A percentile compares a stretch with the other conserved stretches of the same genome.
phyloP scores from a whole-genome alignment of 1,140 invertebrate species.

The Rhagoletis zephyria region DNA sequence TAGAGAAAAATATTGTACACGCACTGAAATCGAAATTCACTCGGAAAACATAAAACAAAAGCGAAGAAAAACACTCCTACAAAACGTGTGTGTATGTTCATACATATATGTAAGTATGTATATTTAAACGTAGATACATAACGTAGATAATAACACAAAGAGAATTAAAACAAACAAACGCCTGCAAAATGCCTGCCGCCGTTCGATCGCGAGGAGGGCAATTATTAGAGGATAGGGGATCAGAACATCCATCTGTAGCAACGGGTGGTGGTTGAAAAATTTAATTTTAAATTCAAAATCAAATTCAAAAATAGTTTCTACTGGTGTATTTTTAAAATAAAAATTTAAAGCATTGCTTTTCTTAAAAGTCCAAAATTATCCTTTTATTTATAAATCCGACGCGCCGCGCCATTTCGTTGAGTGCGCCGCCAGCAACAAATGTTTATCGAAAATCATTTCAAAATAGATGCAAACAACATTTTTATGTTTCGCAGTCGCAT shows the following conservation, averaged over 20 bases:
- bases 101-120: background rate
- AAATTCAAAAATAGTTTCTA: slow-evolving; percentile 52
- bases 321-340: slow-evolving; percentile 51
- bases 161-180: slow-evolving; percentile 23
- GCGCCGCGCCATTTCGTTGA: slow-evolving; percentile 15
- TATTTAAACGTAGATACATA: background rate
- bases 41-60: slow-evolving; percentile 42
- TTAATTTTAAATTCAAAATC: slow-evolving; percentile 52
- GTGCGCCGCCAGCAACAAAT: background rate
- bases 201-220: background rate
- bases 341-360: slow-evolving; percentile 34
- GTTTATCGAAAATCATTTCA: slow-evolving; percentile 35
- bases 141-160: background rate
- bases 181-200: background rate
- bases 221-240: background rate
- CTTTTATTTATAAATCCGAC: slow-evolving; percentile 53
- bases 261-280: slow-evolving; percentile 30
- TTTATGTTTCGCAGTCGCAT: background rate
- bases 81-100: background rate
- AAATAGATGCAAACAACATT: slow-evolving; percentile 32
- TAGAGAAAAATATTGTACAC: background rate
- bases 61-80: no score
- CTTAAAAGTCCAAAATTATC: slow-evolving; percentile 51
- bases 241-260: background rate
- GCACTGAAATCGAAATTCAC: slow-evolving; percentile 37